phyloP scores from a whole-genome alignment of 2,888 invertebrate species.

The Disparrhopalites patrizii region DNA sequence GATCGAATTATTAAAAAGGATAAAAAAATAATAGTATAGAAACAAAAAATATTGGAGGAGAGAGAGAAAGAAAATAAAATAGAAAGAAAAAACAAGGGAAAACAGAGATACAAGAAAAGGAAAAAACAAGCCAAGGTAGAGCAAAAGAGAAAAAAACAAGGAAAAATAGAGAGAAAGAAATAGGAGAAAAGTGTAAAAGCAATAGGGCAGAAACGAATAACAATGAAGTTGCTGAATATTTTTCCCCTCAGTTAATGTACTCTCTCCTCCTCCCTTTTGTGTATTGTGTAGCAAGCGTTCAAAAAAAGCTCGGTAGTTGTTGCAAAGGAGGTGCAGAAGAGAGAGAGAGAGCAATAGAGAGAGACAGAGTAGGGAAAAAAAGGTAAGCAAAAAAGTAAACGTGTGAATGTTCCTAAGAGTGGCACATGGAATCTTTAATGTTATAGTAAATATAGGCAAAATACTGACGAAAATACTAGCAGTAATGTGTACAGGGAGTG shows the following conservation, averaged over 20 bases:
- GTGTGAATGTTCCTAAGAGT: background rate
- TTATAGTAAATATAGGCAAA: too few species aligned
- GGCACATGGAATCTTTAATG: too few species aligned
- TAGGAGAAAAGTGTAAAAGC: too few species aligned
- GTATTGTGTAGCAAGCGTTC: constrained; percentile 5
- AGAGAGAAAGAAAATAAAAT: too few species aligned
- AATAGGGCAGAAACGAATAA: background rate
- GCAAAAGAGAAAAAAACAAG: too few species aligned
- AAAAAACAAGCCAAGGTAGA: too few species aligned
- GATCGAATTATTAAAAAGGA: too few species aligned
- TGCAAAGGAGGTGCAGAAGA: background rate
- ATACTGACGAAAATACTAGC: background rate
- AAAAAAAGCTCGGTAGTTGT: background rate
- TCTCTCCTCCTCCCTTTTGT: background rate
- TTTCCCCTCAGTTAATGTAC: background rate
- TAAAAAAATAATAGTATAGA: too few species aligned
- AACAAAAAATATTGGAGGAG: too few species aligned
- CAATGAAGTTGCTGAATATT: background rate
- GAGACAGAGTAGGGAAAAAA: background rate
- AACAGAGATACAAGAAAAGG: too few species aligned
- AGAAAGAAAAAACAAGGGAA: too few species aligned
- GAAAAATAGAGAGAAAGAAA: too few species aligned
- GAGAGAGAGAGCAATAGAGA: background rate
- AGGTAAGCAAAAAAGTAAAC: background rate
- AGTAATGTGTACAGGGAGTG: background rate